Conservation (phyloP, 2,888 invertebrate genomes). For the Andrena camellia region DNA sequence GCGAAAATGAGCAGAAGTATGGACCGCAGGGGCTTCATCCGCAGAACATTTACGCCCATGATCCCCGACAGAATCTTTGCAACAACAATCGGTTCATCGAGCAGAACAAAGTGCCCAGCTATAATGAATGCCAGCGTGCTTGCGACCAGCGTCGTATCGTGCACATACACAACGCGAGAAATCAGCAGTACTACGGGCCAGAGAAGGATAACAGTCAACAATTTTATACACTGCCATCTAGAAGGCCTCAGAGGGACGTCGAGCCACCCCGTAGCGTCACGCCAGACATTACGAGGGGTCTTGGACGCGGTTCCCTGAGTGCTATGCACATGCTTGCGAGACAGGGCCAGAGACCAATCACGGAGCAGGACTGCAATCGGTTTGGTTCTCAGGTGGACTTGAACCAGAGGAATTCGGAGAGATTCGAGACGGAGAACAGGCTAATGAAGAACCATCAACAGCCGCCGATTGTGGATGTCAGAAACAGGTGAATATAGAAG, state of each 20-base stretch:
- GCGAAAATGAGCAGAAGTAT: slow-evolving; percentile 55
- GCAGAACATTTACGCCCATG: slow-evolving; percentile 52
- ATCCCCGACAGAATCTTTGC: slow-evolving; percentile 54
- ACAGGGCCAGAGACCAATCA: slow-evolving; percentile 74
- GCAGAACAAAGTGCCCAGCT: slow-evolving; percentile 29
- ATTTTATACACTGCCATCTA: slow-evolving; percentile 85
- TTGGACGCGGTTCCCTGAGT: slow-evolving; percentile 78
- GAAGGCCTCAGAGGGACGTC: slow-evolving; percentile 84
- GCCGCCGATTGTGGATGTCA: slow-evolving; percentile 76
- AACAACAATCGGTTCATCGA: slow-evolving; percentile 43
- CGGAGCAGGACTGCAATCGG: slow-evolving; percentile 57
- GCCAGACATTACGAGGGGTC: slow-evolving; percentile 86
- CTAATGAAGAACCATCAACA: slow-evolving; percentile 70
- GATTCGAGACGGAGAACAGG: slow-evolving; percentile 64
- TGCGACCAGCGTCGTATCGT: slow-evolving; percentile 57
- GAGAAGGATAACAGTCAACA: slow-evolving; percentile 70
- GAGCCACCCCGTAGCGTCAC: slow-evolving; percentile 86
- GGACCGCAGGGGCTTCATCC: slow-evolving; percentile 44
- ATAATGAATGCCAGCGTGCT: slow-evolving; percentile 51
- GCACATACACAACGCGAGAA: slow-evolving; percentile 70
- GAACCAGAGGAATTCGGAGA: slow-evolving; percentile 67
- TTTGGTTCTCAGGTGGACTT: slow-evolving; percentile 67
- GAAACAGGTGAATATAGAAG: slow-evolving; percentile 77
- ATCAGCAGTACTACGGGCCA: slow-evolving; percentile 68
- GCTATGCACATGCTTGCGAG: slow-evolving; percentile 80